Percentiles rank a stretch among this genome's conserved stretches.
Evolutionary conservation across 2,888 invertebrate genomes (phyloP).

Genomic region (Byasa hedistus): DNA sequence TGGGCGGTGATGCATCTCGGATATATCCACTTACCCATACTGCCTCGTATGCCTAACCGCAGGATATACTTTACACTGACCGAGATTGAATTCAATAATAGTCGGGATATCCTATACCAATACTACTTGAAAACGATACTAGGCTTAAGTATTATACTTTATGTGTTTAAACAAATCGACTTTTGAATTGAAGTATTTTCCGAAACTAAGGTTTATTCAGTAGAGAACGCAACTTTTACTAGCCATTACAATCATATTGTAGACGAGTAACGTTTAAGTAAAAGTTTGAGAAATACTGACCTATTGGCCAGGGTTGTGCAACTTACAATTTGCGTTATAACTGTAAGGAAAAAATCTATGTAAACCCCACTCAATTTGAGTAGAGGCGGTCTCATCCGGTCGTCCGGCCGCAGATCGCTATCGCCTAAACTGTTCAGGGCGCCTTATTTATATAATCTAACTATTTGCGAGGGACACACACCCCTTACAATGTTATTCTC

Average conservation of each 20-base stretch:
- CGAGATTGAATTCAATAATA: conserved; percentile 24
- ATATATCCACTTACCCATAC: conserved; percentile 53
- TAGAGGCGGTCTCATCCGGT: conserved; percentile 40
- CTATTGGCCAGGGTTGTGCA: conserved; percentile 17
- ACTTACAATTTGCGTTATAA: conserved; percentile 47
- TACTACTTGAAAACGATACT: conserved; percentile 17
- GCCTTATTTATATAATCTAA: conserved; percentile 79
- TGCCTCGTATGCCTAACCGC: conserved; percentile 47
- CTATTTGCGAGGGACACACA: conserved; percentile 76
- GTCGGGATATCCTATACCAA: conserved; percentile 9
- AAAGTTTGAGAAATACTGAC: conserved; percentile 16
- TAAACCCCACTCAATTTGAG: conserved; percentile 72
- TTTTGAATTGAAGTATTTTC: background rate
- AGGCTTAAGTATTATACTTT: background rate
- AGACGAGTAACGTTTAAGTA: too few species aligned
- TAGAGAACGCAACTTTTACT: too few species aligned
- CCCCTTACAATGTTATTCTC: conserved; percentile 59
- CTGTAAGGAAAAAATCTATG: conserved; percentile 61
- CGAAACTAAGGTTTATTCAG: background rate
- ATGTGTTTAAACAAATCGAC: background rate
- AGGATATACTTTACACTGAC: conserved; percentile 57
- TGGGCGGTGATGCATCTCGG: conserved; percentile 56
- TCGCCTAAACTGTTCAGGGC: conserved; percentile 67
- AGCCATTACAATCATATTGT: background rate
- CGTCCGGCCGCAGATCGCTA: conserved; percentile 68